Conservation (phyloP, 1,140 invertebrate species). For the Drosophila saltans region DNA sequence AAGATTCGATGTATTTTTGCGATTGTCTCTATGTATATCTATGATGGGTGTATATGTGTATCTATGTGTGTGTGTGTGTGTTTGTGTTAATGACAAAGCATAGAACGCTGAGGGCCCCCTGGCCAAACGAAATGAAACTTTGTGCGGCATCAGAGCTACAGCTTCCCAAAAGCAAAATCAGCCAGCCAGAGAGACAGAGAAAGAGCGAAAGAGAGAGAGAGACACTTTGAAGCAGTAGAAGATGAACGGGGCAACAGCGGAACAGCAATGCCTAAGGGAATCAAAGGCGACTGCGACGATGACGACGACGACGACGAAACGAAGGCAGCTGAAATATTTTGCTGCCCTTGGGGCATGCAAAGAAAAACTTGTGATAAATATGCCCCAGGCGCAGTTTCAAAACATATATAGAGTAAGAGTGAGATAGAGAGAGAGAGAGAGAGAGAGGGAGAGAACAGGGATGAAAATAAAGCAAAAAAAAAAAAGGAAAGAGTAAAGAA, state of each 20-base stretch:
- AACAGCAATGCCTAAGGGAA: constrained; percentile 23
- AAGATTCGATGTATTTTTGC: constrained; percentile 24
- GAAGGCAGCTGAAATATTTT: constrained; percentile 81
- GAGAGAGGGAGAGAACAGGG: neutral
- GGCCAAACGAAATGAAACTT: constrained; percentile 78
- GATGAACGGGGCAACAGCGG: constrained; percentile 42
- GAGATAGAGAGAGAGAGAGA: constrained; percentile 18
- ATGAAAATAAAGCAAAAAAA: neutral
- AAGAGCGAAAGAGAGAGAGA: constrained; percentile 29
- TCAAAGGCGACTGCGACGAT: constrained; percentile 42
- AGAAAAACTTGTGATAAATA: constrained; percentile 83
- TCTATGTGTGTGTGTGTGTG: constrained; percentile 44
- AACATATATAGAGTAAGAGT: constrained; percentile 53
- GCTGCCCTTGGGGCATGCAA: constrained; percentile 68
- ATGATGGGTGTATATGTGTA: constrained; percentile 15
- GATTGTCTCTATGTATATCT: constrained; percentile 10
- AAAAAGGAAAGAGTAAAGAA: neutral
- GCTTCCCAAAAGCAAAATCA: constrained; percentile 31
- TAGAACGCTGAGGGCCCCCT: constrained; percentile 67
- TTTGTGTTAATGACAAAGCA: constrained; percentile 82
- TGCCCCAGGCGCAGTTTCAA: constrained; percentile 74
- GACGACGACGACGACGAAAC: constrained; percentile 41
- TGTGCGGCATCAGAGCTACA: constrained; percentile 68
- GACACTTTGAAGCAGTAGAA: constrained; percentile 74
- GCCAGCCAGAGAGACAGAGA: constrained; percentile 21